Evolutionary conservation across 1,140 invertebrate species (phyloP).

Genomic region (Pissodes strobi): DNA sequence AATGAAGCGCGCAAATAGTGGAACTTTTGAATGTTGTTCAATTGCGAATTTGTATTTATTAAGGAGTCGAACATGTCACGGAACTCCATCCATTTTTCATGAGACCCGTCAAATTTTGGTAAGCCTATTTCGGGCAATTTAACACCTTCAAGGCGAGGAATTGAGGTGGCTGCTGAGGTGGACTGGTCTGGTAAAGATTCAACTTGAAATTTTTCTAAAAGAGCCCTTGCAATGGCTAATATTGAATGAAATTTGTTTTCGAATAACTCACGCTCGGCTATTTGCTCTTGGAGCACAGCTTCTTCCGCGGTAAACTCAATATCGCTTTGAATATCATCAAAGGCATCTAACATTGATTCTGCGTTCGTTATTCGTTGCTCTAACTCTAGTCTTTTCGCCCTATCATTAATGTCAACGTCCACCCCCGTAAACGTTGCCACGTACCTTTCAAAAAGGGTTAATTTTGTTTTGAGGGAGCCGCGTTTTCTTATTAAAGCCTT

Average conservation of each 20-base stretch:
- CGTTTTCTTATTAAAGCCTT: neutral
- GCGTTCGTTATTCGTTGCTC: neutral
- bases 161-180: neutral
- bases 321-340: neutral
- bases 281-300: neutral
- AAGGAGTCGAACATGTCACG: slow-evolving; percentile 3
- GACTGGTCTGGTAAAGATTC: neutral
- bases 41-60: neutral
- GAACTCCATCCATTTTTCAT: slow-evolving; percentile 7
- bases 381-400: neutral
- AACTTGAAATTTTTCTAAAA: neutral
- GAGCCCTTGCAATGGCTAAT: too few relatives aligned
- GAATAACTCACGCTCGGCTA: neutral
- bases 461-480: neutral
- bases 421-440: neutral
- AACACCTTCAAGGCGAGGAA: neutral
- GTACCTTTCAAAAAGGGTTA: neutral
- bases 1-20: slow-evolving; percentile 43
- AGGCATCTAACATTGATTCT: neutral
- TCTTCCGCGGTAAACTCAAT: neutral
- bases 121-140: neutral
- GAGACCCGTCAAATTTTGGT: slow-evolving; percentile 22
- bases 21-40: slow-evolving; percentile 3
- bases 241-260: neutral
- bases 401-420: neutral